Base-by-base conservation (phyloP, 2,113 vertebrate genomes). In the Marmota monax region DNA sequence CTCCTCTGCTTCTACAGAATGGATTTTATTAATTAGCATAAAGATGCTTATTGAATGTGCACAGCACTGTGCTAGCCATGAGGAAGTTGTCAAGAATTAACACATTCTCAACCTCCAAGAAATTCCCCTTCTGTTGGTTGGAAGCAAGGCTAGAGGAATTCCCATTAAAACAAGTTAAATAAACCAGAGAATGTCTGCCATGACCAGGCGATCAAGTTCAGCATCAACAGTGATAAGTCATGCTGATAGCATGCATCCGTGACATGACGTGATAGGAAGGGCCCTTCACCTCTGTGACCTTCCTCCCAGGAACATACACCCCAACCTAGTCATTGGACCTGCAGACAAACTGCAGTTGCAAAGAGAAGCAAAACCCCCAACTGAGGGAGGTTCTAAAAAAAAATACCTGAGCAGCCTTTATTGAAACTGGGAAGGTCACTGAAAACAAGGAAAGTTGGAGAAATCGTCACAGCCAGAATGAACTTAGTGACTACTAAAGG, bases 201-300 rank as follows among this genome's bases (percentile, higher is more conserved):
- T 1, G 10, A 27, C 11, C 23, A 4, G 27, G n/a, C 1, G 13
- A 37, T 17, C 7, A 2, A 48, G 10, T n/a, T 45, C 6, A 37
- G 10, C 0, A 1, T 6, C 1, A 0, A 23, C 1, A 34, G 14
- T 25, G 63, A 2, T 16, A 27, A 23, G 34, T n/a, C 18, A 4
- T 14, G 18, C 51, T 56, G 67, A 16, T 58, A 37, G 17, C 20
- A 4, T 8, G 13, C 8, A 23, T 22, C 45, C 18, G 39, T 37
- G 65, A 29, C 2, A 5, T 4, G 16, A 12, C 5, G 25, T 2
- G 0, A 29, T 4, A 32, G 82, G 34, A 29, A 23, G 1, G 29
- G 7, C 14, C 13, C 13, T 39, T 87, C 37, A 39, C 3, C 1
- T 76, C 51, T 48, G 73, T 3, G 27, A 0, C 8, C 22, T 76